Conservation (phyloP, 1,140 invertebrate species). For the Cepaea nemoralis region DNA sequence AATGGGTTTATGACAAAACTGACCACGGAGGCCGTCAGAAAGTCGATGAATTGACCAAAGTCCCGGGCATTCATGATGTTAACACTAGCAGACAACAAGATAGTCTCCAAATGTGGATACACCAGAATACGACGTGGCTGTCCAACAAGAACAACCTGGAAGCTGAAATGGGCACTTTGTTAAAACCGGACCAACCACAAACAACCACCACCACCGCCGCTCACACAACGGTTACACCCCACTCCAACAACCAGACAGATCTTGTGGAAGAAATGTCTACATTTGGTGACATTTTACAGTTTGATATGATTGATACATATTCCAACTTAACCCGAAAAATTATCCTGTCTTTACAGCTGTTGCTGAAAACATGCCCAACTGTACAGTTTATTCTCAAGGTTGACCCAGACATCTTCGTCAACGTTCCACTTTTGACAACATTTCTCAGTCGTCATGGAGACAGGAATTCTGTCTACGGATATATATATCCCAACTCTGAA, state of each 20-base stretch:
- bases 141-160: background rate
- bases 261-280: background rate
- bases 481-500: conserved; percentile 44
- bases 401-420: conserved; percentile 75
- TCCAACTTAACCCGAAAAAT: conserved; percentile 31
- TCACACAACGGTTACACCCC: background rate
- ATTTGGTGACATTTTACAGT: conserved; percentile 31
- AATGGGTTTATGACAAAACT: background rate
- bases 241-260: background rate
- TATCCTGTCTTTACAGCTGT: conserved; percentile 18
- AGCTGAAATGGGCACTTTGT: background rate
- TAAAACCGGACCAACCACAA: background rate
- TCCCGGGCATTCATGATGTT: no score
- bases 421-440: conserved; percentile 60
- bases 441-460: conserved; percentile 44
- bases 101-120: background rate
- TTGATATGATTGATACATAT: conserved; percentile 33
- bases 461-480: conserved; percentile 39
- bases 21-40: no score
- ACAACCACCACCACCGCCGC: background rate
- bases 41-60: no score
- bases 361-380: background rate
- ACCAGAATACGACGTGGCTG: background rate
- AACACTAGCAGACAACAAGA: no score
- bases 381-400: conserved; percentile 74